Conservation (phyloP, 2,113 vertebrate species). For the western clawed frog (Xenopus tropicalis) region UCB_Xtro_10.0 CM004445.2:114071001-114071500, state of each 20-base stretch:
- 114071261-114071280: slow-evolving; percentile 26
- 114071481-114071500: slow-evolving; percentile 11
- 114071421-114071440: slow-evolving; percentile 28
- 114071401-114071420: slow-evolving; percentile 34
- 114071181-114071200: no score
- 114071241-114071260: slow-evolving; percentile 28
- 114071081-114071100: no score
- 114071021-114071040: no score
- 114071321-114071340: slow-evolving; percentile 34
- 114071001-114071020: no score
- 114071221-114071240: slow-evolving; percentile 7
- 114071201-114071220: no score
- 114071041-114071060: no score
- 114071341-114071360: slow-evolving; percentile 17
- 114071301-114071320: slow-evolving; percentile 38
- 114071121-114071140: no score
- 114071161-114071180: no score
- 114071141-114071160: no score
- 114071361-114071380: slow-evolving; percentile 13
- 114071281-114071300: slow-evolving; percentile 28
- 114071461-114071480: slow-evolving; percentile 29
- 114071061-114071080: no score
- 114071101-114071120: no score
- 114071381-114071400: slow-evolving; percentile 36
- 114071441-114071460: slow-evolving; percentile 24